phyloP scores from a whole-genome alignment of 2,888 invertebrate species.

The Hermaeophaga mercurialis region DNA sequence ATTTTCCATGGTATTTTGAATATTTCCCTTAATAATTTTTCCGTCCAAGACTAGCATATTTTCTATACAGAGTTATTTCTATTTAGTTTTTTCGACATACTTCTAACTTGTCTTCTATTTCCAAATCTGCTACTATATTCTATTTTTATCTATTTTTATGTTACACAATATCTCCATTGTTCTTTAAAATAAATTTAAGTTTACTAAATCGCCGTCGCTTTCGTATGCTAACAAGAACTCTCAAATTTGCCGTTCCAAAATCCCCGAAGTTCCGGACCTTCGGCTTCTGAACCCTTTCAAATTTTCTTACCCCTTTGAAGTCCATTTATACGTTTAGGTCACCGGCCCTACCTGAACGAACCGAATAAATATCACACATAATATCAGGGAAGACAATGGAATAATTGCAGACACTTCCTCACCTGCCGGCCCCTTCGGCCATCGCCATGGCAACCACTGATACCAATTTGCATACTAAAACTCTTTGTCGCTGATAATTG shows the following conservation, averaged over 20 bases:
- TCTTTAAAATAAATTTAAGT: too few relatives aligned
- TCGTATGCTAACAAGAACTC: neutral
- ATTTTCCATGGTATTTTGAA: too few relatives aligned
- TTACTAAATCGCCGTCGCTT: neutral
- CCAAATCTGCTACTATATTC: too few relatives aligned
- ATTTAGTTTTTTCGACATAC: too few relatives aligned
- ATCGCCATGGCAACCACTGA: constrained; percentile 48
- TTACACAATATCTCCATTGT: too few relatives aligned
- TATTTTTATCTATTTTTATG: too few relatives aligned
- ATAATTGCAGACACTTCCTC: constrained; percentile 53
- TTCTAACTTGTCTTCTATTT: too few relatives aligned
- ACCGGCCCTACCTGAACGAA: constrained; percentile 38
- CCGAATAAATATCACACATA: constrained; percentile 46
- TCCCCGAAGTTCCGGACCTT: neutral
- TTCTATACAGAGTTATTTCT: too few relatives aligned
- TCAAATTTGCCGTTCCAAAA: neutral
- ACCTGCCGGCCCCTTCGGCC: constrained; percentile 49
- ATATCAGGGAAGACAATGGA: constrained; percentile 53
- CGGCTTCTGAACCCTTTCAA: neutral
- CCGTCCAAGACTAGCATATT: too few relatives aligned
- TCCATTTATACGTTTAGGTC: neutral
- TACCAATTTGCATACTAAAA: constrained; percentile 53
- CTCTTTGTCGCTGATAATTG: constrained; percentile 51
- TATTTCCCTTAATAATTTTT: too few relatives aligned
- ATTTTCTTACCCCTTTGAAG: constrained; percentile 2